Conservation (phyloP, 2,888 invertebrate genomes). For the Platycheirus albimanus region DNA sequence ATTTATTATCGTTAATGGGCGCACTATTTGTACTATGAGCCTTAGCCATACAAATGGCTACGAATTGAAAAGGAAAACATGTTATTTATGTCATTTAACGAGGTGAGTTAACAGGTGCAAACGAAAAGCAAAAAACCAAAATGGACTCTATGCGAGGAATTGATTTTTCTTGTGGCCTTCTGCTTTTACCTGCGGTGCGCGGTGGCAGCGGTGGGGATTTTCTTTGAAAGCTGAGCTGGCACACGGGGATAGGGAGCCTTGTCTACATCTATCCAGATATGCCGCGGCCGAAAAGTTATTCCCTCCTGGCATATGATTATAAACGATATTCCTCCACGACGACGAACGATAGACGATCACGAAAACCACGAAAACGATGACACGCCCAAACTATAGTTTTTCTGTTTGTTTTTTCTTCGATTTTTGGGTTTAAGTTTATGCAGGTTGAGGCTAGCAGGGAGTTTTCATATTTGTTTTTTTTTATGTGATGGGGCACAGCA, state of each 20-base stretch:
- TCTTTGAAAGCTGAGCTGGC: slow-evolving; percentile 31
- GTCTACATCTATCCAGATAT: slow-evolving; percentile 49
- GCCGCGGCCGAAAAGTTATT: slow-evolving; percentile 3
- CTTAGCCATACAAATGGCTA: slow-evolving; percentile 42
- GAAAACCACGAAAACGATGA: slow-evolving; percentile 55
- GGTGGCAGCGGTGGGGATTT: slow-evolving; percentile 19
- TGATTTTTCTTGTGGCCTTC: slow-evolving; percentile 65
- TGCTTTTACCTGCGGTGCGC: no score
- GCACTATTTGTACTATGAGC: slow-evolving; percentile 4
- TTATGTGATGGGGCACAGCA: slow-evolving; percentile 48
- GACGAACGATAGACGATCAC: slow-evolving; percentile 52
- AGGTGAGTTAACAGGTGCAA: slow-evolving; percentile 72
- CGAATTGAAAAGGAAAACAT: slow-evolving; percentile 35
- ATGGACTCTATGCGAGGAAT: slow-evolving; percentile 64
- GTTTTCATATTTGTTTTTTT: slow-evolving; percentile 8
- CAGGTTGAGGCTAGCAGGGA: slow-evolving; percentile 34
- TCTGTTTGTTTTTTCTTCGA: slow-evolving; percentile 22
- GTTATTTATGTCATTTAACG: slow-evolving; percentile 50
- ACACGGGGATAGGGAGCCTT: slow-evolving; percentile 21
- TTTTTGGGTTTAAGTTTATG: slow-evolving; percentile 33
- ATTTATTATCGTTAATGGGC: slow-evolving; percentile 39
- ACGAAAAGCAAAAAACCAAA: slow-evolving; percentile 57
- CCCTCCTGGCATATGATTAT: not conserved
- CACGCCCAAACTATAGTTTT: slow-evolving; percentile 68
- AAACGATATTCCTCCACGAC: slow-evolving; percentile 43